Conservation (phyloP, 2,888 invertebrate species). For the Matsumyia berberina region DNA sequence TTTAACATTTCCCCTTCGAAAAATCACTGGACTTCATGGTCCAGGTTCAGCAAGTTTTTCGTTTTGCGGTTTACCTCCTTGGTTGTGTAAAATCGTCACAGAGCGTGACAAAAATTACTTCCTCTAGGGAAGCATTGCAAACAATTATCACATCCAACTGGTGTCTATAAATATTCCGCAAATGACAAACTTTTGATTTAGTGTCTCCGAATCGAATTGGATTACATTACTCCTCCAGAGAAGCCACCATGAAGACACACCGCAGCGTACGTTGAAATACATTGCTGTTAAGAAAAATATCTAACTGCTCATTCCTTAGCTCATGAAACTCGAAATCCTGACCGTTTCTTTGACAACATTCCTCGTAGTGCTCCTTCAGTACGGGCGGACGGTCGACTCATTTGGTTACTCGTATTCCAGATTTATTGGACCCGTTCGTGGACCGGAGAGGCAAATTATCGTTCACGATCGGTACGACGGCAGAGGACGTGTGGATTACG, state of each 20-base stretch:
- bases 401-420: slow-evolving; percentile 89
- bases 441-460: slow-evolving; percentile 84
- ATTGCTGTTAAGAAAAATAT: slow-evolving; percentile 25
- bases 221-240: slow-evolving; percentile 39
- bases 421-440: slow-evolving; percentile 91
- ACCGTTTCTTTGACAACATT: slow-evolving; percentile 34
- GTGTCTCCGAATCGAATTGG: slow-evolving; percentile 65
- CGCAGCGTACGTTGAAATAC: slow-evolving; percentile 42
- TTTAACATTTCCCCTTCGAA: slow-evolving; percentile 5
- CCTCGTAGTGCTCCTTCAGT: slow-evolving; percentile 55
- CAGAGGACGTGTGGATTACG: slow-evolving; percentile 88
- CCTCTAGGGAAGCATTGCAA: slow-evolving; percentile 70
- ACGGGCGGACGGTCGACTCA: slow-evolving; percentile 76
- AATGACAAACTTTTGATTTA: slow-evolving; percentile 62
- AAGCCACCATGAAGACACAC: slow-evolving; percentile 48
- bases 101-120: slow-evolving; percentile 69
- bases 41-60: slow-evolving; percentile 63
- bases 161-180: slow-evolving; percentile 71
- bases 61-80: slow-evolving; percentile 56
- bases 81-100: slow-evolving; percentile 60
- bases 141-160: slow-evolving; percentile 56
- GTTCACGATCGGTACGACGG: slow-evolving; percentile 81
- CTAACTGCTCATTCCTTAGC: slow-evolving; percentile 70
- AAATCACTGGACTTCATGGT: slow-evolving; percentile 60
- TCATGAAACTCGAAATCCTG: slow-evolving; percentile 52